Percentiles rank a stretch among this genome's conserved stretches.
phyloP scores from a whole-genome alignment of 2,888 invertebrate species.

The Ophion slaviceki region DNA sequence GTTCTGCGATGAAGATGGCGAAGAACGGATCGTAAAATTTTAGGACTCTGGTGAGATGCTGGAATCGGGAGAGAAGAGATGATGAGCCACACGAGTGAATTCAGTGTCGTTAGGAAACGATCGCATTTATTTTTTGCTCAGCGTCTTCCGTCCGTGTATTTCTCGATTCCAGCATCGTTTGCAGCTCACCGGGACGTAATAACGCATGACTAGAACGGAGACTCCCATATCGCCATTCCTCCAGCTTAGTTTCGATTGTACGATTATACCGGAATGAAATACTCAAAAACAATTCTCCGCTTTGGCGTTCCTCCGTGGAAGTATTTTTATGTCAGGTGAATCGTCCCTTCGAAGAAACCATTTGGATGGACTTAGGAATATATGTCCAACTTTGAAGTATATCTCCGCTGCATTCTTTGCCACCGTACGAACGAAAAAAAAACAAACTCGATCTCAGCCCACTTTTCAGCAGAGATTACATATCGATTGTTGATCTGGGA shows the following conservation, averaged over 20 bases:
- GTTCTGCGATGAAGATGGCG: conserved; percentile 63
- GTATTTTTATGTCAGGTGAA: conserved; percentile 47
- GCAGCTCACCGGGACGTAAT: conserved; percentile 51
- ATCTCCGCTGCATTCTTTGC: conserved; percentile 25
- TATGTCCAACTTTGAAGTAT: background rate
- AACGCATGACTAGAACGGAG: conserved; percentile 48
- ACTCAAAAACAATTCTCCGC: conserved; percentile 29
- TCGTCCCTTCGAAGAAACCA: conserved; percentile 38
- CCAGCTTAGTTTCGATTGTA: conserved; percentile 13
- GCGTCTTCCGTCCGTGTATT: conserved; percentile 35
- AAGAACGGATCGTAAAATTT: conserved; percentile 69
- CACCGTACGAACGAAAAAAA: conserved; percentile 1
- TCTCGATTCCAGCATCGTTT: conserved; percentile 48
- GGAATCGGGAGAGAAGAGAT: conserved; percentile 57
- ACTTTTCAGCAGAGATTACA: conserved; percentile 39
- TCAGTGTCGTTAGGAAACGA: conserved; percentile 65
- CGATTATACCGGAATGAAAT: conserved; percentile 39
- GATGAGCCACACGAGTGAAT: conserved; percentile 56
- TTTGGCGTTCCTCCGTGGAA: conserved; percentile 30
- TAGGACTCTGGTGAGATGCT: conserved; percentile 60
- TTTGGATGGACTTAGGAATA: conserved; percentile 14
- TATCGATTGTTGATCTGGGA: conserved; percentile 54
- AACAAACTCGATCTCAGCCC: conserved; percentile 27
- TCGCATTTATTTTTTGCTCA: conserved; percentile 60
- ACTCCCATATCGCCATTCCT: conserved; percentile 47